Evolutionary conservation across 2,113 vertebrate species (phyloP).

Genomic region (Phylloscopus trochilus): DNA sequence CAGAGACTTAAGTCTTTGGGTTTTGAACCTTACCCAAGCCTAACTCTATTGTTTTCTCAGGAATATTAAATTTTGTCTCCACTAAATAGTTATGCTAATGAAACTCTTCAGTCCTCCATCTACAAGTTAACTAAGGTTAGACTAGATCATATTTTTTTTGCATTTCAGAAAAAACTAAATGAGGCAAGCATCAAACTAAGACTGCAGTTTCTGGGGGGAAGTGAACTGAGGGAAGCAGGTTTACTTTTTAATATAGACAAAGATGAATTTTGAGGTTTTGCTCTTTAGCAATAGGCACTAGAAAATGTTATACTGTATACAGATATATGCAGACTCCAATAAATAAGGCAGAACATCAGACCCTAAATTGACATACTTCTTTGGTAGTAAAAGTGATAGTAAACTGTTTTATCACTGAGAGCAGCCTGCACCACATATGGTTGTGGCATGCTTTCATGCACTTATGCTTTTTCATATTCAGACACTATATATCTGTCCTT

Average conservation of each 20-base stretch:
- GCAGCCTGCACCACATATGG: constrained; percentile 2
- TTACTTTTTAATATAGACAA: neutral
- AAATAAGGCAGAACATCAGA: neutral
- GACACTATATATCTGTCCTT: constrained; percentile 49
- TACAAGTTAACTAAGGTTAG: neutral
- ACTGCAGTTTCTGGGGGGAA: neutral
- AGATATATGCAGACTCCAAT: neutral
- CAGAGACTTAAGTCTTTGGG: neutral
- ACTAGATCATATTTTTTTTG: neutral
- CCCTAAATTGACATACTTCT: neutral
- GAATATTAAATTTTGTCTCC: neutral
- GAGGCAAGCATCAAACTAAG: neutral
- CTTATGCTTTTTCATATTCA: constrained; percentile 52
- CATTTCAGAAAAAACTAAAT: neutral
- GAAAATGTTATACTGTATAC: neutral
- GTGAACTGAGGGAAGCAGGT: neutral
- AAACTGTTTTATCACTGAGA: constrained; percentile 41
- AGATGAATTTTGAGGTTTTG: neutral
- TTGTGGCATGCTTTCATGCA: constrained; percentile 1
- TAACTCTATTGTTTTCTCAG: neutral
- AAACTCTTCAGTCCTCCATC: neutral
- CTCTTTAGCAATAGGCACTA: neutral
- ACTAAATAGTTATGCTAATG: neutral
- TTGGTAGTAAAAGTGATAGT: neutral
- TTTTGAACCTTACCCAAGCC: neutral